Conservation (phyloP, 2,888 invertebrate species). For the Nomada lathburiana region DNA sequence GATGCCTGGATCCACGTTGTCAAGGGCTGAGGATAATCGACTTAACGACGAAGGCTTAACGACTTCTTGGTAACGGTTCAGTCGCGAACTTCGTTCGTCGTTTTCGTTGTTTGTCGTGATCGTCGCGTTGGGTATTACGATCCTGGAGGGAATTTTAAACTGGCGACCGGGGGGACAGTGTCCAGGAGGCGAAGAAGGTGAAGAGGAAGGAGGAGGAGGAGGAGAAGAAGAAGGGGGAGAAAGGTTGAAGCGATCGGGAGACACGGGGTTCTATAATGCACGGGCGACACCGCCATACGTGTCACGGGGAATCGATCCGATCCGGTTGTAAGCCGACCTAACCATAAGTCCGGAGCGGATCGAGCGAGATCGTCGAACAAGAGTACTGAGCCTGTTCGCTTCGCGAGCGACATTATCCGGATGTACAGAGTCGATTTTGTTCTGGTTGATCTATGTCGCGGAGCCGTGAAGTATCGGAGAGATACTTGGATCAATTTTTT, state of each 20-base stretch:
- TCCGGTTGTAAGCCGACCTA: slow-evolving; percentile 76
- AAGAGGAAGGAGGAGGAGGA: neutral
- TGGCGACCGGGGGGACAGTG: slow-evolving; percentile 39
- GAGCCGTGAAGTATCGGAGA: neutral
- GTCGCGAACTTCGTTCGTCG: slow-evolving; percentile 35
- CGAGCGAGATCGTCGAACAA: slow-evolving; percentile 66
- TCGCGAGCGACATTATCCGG: slow-evolving; percentile 34
- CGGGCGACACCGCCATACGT: slow-evolving; percentile 72
- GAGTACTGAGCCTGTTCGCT: slow-evolving; percentile 54
- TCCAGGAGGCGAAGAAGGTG: slow-evolving; percentile 3
- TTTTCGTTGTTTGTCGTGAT: slow-evolving; percentile 1
- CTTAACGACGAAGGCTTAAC: slow-evolving; percentile 77
- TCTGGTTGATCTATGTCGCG: neutral
- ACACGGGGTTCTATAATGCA: slow-evolving; percentile 64
- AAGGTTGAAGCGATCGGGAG: slow-evolving; percentile 19
- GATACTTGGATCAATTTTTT: neutral
- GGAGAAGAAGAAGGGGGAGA: too few species aligned
- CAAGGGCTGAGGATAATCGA: slow-evolving; percentile 75
- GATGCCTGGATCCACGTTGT: slow-evolving; percentile 71
- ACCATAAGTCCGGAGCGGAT: slow-evolving; percentile 69
- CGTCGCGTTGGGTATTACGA: slow-evolving; percentile 60
- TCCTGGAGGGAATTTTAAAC: slow-evolving; percentile 70
- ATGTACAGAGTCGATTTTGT: slow-evolving; percentile 13
- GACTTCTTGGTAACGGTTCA: slow-evolving; percentile 75
- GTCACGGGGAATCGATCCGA: slow-evolving; percentile 78